These are phyloP conservation scores for Ictidomys tridecemlineatus DNA, from an alignment of 2,113 vertebrate genomes.

Conservation along the genomic window DNA sequence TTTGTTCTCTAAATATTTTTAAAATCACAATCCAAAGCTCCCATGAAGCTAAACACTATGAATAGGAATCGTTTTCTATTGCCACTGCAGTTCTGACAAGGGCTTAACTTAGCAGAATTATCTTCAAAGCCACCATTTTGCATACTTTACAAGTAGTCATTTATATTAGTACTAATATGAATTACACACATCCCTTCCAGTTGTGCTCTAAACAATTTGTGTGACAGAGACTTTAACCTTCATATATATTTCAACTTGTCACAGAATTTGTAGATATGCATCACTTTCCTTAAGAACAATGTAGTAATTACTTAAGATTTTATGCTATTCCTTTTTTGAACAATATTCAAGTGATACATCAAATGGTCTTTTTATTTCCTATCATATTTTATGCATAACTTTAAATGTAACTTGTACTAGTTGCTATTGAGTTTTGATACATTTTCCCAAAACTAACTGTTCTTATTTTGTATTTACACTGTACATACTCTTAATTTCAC, in stretches of 20 bases:
- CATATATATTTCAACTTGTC: background rate
- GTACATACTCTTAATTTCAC: background rate
- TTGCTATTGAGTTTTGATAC: background rate
- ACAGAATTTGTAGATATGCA: background rate
- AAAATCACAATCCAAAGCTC: background rate
- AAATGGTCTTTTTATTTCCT: background rate
- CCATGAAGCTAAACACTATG: background rate
- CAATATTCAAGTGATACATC: background rate
- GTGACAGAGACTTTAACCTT: background rate
- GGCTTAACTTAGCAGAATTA: background rate
- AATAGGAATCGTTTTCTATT: background rate
- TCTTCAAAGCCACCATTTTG: background rate
- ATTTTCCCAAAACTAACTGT: background rate
- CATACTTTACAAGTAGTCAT: accelerated
- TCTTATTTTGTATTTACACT: background rate
- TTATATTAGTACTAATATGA: background rate
- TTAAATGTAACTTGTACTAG: background rate
- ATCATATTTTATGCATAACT: background rate
- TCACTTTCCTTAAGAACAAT: background rate
- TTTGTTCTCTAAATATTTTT: background rate
- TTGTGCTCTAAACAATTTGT: background rate
- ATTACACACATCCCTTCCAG: background rate
- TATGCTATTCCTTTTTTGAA: background rate
- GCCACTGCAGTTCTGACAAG: background rate
- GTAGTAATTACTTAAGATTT: background rate